Evolutionary conservation across 2,113 vertebrate genomes (phyloP), one percentile per base, ranked within the genome.

Genomic region (Eulemur macaco): DNA sequence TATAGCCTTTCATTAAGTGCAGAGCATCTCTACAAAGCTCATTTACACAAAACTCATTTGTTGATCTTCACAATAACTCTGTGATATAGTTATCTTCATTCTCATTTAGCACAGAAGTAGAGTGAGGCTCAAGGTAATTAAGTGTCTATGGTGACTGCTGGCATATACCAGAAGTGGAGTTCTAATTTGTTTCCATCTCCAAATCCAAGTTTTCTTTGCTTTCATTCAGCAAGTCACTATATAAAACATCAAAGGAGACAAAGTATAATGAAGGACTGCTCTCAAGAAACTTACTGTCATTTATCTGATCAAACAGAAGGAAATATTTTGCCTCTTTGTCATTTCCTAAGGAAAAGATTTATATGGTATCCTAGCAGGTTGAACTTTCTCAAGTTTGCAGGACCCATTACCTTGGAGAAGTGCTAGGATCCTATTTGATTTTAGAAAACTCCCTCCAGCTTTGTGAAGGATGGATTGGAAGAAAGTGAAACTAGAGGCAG

Each of bases 201-300:
- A 82, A 90, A 96, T 39, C 74, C 86, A 84, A 73, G n/a, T 84
- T 88, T 91, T 81, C 37, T n/a, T 88, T 31, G 71, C 45, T 34
- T n/a, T 88, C 63, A 78, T 89, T 86, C 34, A 86, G 39, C 74
- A 93, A 81, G 47, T 37, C 66, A 58, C 56, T 94, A 7, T 80
- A 73, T 2, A 45, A n/a, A 89, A 14, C 31, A 31, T 81, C 37
- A 47, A 23, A 23, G n/a, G 39, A 25, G 27, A 63, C 23, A 58
- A 81, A 37, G n/a, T 93, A 68, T 86, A 34, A 77, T 86, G 4
- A 87, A 34, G 25, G 25, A 54, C 64, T 45, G 27, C 29, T 86
- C 27, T 58, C 34, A 77, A 87, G 68, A 91, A 95, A 83, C 17
- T 27, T 76, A 52, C 64, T 18, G 27, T 71, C 25, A 83, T 27